Conservation (phyloP, 2,888 invertebrate species). For the Hirtodrosophila duncani region DNA sequence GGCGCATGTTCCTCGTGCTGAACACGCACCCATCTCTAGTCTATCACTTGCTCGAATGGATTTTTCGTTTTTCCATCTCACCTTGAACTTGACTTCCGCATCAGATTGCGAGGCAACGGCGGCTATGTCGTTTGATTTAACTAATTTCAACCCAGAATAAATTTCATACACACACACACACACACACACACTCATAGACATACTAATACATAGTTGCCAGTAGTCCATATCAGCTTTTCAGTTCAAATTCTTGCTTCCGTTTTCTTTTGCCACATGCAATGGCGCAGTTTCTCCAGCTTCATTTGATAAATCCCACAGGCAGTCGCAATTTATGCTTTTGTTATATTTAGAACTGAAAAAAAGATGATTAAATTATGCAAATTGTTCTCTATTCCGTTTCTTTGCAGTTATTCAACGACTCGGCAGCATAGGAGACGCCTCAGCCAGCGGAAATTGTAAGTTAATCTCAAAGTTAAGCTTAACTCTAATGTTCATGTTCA, state of each 20-base stretch:
- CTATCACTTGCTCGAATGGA: too few relatives aligned
- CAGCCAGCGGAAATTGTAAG: conserved; percentile 34
- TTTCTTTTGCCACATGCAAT: conserved; percentile 34
- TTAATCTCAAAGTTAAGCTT: neutral
- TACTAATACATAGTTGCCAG: neutral
- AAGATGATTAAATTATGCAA: conserved; percentile 14
- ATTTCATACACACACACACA: too few relatives aligned
- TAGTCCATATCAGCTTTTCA: conserved; percentile 5
- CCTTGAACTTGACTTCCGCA: conserved; percentile 65
- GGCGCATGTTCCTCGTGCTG: too few relatives aligned
- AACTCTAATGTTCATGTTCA: conserved; percentile 10
- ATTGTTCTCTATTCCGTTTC: conserved; percentile 6
- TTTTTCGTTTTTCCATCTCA: conserved; percentile 24
- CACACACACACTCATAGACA: too few relatives aligned
- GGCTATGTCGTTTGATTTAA: conserved; percentile 39
- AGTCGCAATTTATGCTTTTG: conserved; percentile 13
- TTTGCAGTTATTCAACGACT: conserved; percentile 22
- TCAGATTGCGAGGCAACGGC: conserved; percentile 15
- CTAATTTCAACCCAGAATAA: conserved; percentile 18
- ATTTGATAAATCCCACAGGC: conserved; percentile 45
- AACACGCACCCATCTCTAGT: too few relatives aligned
- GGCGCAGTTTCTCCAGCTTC: conserved; percentile 57
- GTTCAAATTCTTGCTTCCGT: conserved; percentile 40
- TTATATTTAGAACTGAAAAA: neutral
- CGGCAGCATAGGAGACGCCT: neutral